Percentiles rank a stretch among this genome's conserved stretches.
phyloP scores from a whole-genome alignment of 1,140 invertebrate species.

The Heliconius eleuchia region DNA sequence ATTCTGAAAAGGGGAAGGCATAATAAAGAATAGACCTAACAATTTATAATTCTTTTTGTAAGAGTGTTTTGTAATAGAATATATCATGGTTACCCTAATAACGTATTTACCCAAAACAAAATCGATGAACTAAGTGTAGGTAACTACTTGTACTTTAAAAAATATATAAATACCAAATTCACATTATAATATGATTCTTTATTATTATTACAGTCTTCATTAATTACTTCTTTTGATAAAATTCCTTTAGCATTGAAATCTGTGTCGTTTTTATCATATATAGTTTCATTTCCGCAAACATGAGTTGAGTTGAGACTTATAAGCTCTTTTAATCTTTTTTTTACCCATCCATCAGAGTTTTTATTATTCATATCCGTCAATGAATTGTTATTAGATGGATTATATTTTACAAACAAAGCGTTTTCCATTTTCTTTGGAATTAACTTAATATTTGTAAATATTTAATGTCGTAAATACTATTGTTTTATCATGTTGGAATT shows the following conservation, averaged over 20 bases:
- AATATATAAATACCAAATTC: slow-evolving; percentile 12
- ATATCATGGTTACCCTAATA: not conserved
- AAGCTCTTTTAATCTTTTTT: not conserved
- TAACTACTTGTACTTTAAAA: not conserved
- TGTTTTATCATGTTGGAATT: not conserved
- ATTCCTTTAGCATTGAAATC: not conserved
- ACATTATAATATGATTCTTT: slow-evolving; percentile 19
- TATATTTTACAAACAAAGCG: slow-evolving; percentile 8
- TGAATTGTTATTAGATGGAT: slow-evolving; percentile 8
- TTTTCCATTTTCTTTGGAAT: slow-evolving; percentile 7
- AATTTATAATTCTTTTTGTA: too few relatives aligned
- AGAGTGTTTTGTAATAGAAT: too few relatives aligned
- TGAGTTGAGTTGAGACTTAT: slow-evolving; percentile 4
- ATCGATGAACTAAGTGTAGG: slow-evolving; percentile 17
- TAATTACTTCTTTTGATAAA: slow-evolving; percentile 10
- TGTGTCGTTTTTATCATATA: not conserved
- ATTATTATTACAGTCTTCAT: slow-evolving; percentile 3
- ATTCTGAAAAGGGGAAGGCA: slow-evolving; percentile 46
- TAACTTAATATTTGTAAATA: slow-evolving; percentile 7
- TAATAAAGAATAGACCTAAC: not conserved
- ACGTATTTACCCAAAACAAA: not conserved
- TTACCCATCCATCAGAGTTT: not conserved
- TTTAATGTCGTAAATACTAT: not conserved
- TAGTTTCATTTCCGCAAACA: not conserved
- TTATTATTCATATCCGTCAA: not conserved